Conservation (phyloP, 2,888 invertebrate genomes). For the Cheilosia urbana region DNA sequence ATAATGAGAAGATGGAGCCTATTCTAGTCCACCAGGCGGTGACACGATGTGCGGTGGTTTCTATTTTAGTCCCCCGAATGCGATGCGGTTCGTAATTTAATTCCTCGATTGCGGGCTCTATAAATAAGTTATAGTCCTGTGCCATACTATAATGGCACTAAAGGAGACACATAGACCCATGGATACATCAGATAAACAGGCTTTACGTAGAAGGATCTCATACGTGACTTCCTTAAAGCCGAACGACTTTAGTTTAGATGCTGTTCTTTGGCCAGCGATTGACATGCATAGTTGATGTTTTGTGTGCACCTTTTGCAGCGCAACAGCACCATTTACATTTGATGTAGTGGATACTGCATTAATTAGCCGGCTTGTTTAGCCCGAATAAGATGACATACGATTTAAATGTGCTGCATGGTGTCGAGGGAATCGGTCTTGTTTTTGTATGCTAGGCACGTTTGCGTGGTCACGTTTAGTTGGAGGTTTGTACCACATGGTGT, state of each 20-base stretch:
- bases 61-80: constrained; percentile 50
- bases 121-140: constrained; percentile 30
- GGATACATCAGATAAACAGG: background rate
- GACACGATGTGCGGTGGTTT: constrained; percentile 22
- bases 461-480: background rate
- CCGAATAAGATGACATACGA: constrained; percentile 6
- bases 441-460: background rate
- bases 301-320: constrained; percentile 21
- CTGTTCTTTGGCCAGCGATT: background rate
- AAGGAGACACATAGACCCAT: background rate
- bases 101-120: constrained; percentile 38
- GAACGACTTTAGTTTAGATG: constrained; percentile 11
- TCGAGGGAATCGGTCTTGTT: background rate
- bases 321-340: constrained; percentile 14
- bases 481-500: no score
- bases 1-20: constrained; percentile 54
- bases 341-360: constrained; percentile 30
- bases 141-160: background rate
- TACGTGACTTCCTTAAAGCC: constrained; percentile 38
- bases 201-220: background rate
- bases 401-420: constrained; percentile 7
- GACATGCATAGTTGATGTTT: constrained; percentile 26
- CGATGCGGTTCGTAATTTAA: constrained; percentile 52
- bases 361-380: constrained; percentile 41
- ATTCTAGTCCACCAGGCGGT: constrained; percentile 27